A percentile compares a stretch with the other conserved stretches of the same genome.
Evolutionary conservation across 1,140 invertebrate genomes (phyloP).

Genomic region (Sitobion miscanthi): DNA sequence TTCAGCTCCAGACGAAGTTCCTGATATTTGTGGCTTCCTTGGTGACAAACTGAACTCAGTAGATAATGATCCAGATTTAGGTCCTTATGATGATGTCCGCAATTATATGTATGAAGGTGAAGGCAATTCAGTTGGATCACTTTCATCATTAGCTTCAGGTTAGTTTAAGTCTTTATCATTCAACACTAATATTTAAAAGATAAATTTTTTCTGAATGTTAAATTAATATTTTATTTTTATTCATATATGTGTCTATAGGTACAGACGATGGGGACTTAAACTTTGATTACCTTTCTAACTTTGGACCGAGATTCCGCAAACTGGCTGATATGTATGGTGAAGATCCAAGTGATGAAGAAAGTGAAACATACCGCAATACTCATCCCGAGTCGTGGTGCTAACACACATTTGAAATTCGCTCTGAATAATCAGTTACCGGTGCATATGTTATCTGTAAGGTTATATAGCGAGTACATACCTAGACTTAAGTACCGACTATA

Average conservation of each 20-base stretch:
- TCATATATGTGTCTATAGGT: constrained; percentile 64
- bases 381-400: constrained; percentile 78
- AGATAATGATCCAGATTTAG: constrained; percentile 87
- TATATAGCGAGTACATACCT: constrained; percentile 40
- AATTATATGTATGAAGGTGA: constrained; percentile 97
- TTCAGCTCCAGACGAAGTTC: constrained; percentile 68
- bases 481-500: constrained; percentile 29
- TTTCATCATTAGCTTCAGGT: constrained; percentile 92
- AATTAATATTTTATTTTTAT: constrained; percentile 42
- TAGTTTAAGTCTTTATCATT: constrained; percentile 61
- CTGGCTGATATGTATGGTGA: constrained; percentile 97
- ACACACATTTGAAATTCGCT: constrained; percentile 33
- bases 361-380: constrained; percentile 71
- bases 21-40: constrained; percentile 90
- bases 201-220: not conserved
- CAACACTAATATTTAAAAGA: not conserved
- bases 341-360: constrained; percentile 81
- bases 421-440: constrained; percentile 50
- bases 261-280: constrained; percentile 94
- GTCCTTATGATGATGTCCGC: constrained; percentile 91
- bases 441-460: constrained; percentile 52
- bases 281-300: constrained; percentile 95
- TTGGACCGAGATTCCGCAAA: constrained; percentile 95
- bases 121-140: constrained; percentile 88
- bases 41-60: constrained; percentile 87